Conservation (phyloP, 2,797 vertebrate genomes). For the Hozukius guyotensis region DNA sequence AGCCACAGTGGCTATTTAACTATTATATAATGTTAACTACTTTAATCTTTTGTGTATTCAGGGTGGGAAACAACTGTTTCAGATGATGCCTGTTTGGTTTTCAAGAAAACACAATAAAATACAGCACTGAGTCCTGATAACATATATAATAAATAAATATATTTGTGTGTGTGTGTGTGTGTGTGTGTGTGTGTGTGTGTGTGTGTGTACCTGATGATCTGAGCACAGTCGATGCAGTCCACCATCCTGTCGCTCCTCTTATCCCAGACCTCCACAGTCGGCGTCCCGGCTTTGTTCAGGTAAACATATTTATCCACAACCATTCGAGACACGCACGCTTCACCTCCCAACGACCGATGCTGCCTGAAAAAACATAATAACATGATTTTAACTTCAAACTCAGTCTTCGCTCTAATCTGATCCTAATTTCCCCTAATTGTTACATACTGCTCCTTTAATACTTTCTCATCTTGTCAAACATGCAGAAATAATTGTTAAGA, state of each 20-base stretch:
- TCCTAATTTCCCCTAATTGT: too few relatives aligned
- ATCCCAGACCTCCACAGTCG: constrained; percentile 94
- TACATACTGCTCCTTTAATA: background rate
- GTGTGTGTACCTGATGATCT: constrained; percentile 87
- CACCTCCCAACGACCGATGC: constrained; percentile 77
- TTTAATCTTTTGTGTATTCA: background rate
- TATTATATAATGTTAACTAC: background rate
- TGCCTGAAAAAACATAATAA: constrained; percentile 73
- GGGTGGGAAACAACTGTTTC: background rate
- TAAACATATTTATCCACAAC: constrained; percentile 91
- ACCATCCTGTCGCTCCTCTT: constrained; percentile 90
- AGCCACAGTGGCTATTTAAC: background rate
- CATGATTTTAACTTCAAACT: background rate
- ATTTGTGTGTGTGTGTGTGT: too few relatives aligned
- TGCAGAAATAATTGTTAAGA: background rate
- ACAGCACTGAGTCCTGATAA: background rate
- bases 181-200: background rate
- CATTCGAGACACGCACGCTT: constrained; percentile 89
- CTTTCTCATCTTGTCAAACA: background rate
- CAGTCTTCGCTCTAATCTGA: background rate
- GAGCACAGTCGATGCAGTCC: constrained; percentile 90
- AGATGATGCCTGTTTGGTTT: background rate
- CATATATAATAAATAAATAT: background rate
- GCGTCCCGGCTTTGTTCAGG: constrained; percentile 88
- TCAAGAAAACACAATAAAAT: background rate